Base-by-base conservation (phyloP, 2,888 invertebrate species). In the Danaus chrysippus region DNA sequence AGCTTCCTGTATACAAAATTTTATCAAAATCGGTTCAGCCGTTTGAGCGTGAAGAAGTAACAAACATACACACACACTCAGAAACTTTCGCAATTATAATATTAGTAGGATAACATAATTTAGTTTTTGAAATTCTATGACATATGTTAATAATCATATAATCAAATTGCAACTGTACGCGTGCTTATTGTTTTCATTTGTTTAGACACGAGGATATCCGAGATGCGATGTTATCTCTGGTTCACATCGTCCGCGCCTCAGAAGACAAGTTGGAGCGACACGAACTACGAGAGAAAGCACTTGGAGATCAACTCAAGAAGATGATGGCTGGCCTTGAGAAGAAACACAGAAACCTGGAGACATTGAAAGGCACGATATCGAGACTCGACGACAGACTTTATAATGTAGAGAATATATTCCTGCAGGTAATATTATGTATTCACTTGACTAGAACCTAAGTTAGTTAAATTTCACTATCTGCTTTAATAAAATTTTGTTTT, bases 201-300 rank as follows among this genome's bases (percentile, higher is more conserved):
- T 34, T 34, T 34, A 94, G 94, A 44, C 92, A 93, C 81, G 93
- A 94, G 83, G 94, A 94, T 72, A 95, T 96, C 69, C 93, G 95
- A 67, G 95, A 95, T 74, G 96, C 96, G 0, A 93, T 97, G 79
- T 82, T 96, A 67, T 95, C 96, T 17, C 86, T 97, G 63, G 94
- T 96, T 10, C 95, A 95, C 76, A 95, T 96, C 81, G 94, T 96
- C 80, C 93, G 96, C 54, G 92, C 93, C 46, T 93, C 95, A 58
- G 96, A 96, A 68, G 96, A 95, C 76, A 97, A 96, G 84, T 81
- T 97, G 66, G 96, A 97, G 76, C 90, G 97, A 13, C 97, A 97
- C 81, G 97, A 97, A 80, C 94, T 93, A 72, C 91, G 97, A 11
- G 96, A 97, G 81, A 92, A 95, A 68, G 93, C 94, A 0, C 85